phyloP scores from a whole-genome alignment of 2,113 vertebrate species.

The Holacanthus passer region DNA sequence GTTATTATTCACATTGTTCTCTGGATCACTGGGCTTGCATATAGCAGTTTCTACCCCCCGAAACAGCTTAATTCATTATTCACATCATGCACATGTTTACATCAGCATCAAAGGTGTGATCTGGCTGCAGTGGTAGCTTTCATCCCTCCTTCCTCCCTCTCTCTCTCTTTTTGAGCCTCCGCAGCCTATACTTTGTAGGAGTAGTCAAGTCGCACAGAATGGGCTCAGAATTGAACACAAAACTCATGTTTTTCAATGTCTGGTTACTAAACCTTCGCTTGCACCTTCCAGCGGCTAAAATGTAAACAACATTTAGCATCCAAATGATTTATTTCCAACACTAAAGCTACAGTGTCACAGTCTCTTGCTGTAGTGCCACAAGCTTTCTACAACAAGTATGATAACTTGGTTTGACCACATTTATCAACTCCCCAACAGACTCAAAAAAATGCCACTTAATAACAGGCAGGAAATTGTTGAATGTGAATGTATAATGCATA shows the following conservation, averaged over 20 bases:
- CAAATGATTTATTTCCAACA: constrained; percentile 52
- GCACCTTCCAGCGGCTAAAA: constrained; percentile 23
- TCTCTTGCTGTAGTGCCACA: constrained; percentile 15
- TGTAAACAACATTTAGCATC: constrained; percentile 56
- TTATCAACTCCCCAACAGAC: constrained; percentile 28
- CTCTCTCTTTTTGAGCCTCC: neutral
- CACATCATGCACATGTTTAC: constrained; percentile 19
- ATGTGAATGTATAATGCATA: neutral
- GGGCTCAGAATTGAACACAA: constrained; percentile 29
- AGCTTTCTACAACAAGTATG: constrained; percentile 20
- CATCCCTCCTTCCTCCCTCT: too few species aligned
- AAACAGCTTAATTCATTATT: constrained; percentile 39
- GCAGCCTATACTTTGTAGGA: neutral
- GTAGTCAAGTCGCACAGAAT: constrained; percentile 24
- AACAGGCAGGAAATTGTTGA: neutral
- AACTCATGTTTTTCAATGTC: constrained; percentile 62
- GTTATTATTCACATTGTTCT: constrained; percentile 28
- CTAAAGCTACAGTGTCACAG: constrained; percentile 25
- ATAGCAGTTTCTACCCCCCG: neutral
- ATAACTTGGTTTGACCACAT: constrained; percentile 41
- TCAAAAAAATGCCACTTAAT: constrained; percentile 10
- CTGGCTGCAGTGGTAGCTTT: neutral
- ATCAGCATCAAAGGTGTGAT: constrained; percentile 38
- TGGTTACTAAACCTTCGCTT: constrained; percentile 44
- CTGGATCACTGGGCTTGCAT: neutral